Base-by-base conservation (phyloP, 2,113 vertebrate species). In the Colaptes auratus region DNA sequence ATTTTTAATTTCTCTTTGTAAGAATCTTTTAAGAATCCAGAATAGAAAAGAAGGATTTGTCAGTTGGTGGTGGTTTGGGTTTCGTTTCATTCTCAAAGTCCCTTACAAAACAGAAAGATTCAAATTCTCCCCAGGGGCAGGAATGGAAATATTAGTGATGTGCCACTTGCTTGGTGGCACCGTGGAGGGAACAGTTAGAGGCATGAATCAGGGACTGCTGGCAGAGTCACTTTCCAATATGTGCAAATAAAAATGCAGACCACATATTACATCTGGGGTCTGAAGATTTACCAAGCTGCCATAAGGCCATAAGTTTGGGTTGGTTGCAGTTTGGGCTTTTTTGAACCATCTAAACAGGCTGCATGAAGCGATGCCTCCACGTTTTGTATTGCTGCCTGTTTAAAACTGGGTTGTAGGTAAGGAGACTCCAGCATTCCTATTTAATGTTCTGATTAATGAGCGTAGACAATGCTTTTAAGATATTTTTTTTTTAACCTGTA, bases 391-490 rank as follows among this genome's bases (percentile, higher is more conserved):
- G 97, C 95, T 89, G 78, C 27, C 52, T 95, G 50, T 95, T 94
- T 90, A 55, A 86, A 93, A 88, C 72, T 33, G 89, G 85, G 65
- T 95, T 70, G 75, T 72, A 60, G 17, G 86, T 90, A 71, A 70
- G 73, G 71, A 70, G 66, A 85, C 89, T 95, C 91, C 80, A 94
- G 65, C 90, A 65, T 94, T 97, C 77, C 82, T 94, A 95, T 92
- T 97, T 96, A 96, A 96, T 88, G 89, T 82, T 92, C 95, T 97
- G 96, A 98, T 97, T 98, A 98, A 97, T 97, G 78, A 97, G 86
- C 48, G 48, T 95, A 97, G 98, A 97, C 97, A 98, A 97, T 88
- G 93, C 83, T 98, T 97, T 96, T 94, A 97, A 96, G 93, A 74
- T 92, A 86, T 91, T 92, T 66, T 97, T 96, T 94, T 44, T 44